Percentiles rank a stretch among this genome's conserved stretches.
These are phyloP conservation scores for Cyclopterus lumpus DNA, from an alignment of 2,797 vertebrate species.

Conservation along the genomic window DNA sequence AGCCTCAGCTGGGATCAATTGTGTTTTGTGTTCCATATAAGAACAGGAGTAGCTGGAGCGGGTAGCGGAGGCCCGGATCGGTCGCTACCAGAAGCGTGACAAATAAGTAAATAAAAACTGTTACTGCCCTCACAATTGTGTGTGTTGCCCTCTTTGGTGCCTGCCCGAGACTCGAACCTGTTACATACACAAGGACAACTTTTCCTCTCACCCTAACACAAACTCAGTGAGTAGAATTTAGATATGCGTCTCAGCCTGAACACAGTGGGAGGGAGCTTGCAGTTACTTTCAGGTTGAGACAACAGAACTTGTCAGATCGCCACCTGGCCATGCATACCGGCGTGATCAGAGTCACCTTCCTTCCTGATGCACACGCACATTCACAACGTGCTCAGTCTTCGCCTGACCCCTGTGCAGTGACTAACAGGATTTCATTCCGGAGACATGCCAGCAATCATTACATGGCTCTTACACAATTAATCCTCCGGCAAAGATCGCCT, in stretches of 20 bases:
- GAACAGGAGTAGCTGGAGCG: no score
- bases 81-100: no score
- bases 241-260: slow-evolving; percentile 32
- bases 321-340: slow-evolving; percentile 62
- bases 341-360: slow-evolving; percentile 68
- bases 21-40: no score
- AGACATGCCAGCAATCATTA: slow-evolving; percentile 82
- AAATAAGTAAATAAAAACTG: no score
- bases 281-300: slow-evolving; percentile 45
- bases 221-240: slow-evolving; percentile 31
- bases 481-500: slow-evolving; percentile 74
- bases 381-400: slow-evolving; percentile 44
- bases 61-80: no score
- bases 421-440: slow-evolving; percentile 81
- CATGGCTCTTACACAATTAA: slow-evolving; percentile 85
- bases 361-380: slow-evolving; percentile 45
- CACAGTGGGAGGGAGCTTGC: slow-evolving; percentile 44
- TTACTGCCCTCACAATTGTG: no score
- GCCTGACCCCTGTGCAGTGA: slow-evolving; percentile 67
- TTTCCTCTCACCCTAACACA: slow-evolving; percentile 23
- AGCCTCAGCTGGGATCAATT: no score
- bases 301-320: slow-evolving; percentile 58
- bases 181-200: slow-evolving; percentile 14
- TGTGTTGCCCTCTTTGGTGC: no score
- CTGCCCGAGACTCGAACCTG: no score